These are phyloP conservation scores for Drepana arcuata DNA, from an alignment of 1,140 invertebrate genomes.

Conservation along the genomic window DNA sequence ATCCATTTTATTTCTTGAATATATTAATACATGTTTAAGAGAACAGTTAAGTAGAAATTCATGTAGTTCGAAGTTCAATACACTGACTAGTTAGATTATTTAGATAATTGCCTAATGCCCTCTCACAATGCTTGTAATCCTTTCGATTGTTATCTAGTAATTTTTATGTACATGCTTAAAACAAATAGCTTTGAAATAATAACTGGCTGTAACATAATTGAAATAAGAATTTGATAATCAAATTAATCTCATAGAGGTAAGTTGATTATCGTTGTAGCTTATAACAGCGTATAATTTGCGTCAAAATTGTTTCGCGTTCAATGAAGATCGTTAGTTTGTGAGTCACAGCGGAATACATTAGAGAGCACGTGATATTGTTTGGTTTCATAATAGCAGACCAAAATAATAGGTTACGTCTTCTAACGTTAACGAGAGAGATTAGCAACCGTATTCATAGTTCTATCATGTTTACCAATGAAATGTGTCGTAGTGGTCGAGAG, in stretches of 20 bases:
- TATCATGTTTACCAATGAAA: no score
- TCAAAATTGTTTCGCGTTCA: constrained; percentile 59
- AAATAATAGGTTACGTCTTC: constrained; percentile 38
- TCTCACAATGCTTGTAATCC: no score
- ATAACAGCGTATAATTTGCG: constrained; percentile 61
- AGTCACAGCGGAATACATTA: constrained; percentile 34
- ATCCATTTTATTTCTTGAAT: no score
- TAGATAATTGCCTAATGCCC: no score
- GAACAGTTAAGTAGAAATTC: no score
- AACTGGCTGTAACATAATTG: constrained; percentile 51
- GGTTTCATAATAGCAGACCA: constrained; percentile 39
- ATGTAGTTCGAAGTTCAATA: no score
- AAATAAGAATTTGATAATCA: constrained; percentile 62
- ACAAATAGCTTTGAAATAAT: constrained; percentile 44
- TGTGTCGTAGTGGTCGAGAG: no score
- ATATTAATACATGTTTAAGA: no score
- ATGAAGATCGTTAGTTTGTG: constrained; percentile 50
- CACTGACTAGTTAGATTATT: no score
- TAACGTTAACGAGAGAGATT: constrained; percentile 34
- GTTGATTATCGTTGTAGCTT: constrained; percentile 54
- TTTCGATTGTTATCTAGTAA: constrained; percentile 13
- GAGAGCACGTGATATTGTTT: constrained; percentile 53
- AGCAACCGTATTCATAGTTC: constrained; percentile 21
- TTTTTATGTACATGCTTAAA: constrained; percentile 16
- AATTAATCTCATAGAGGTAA: constrained; percentile 55